phyloP scores from a whole-genome alignment of 2,797 vertebrate species.

The Pipistrellus nathusii region DNA sequence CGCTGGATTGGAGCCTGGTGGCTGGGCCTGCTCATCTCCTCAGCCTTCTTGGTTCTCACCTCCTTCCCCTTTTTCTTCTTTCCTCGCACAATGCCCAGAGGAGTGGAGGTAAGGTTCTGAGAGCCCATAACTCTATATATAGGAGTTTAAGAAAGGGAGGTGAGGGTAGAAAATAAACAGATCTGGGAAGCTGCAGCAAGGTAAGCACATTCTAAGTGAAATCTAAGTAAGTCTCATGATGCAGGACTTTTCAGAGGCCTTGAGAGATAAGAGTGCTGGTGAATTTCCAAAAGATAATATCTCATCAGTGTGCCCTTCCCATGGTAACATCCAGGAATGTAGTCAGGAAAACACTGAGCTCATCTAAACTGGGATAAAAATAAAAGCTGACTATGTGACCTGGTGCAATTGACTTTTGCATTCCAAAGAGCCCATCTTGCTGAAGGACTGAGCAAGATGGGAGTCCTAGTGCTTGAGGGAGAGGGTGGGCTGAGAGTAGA shows the following conservation, averaged over 20 bases:
- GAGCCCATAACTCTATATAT: not conserved
- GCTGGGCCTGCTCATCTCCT: slow-evolving; percentile 95
- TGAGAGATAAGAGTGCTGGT: not conserved
- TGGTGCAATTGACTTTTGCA: not conserved
- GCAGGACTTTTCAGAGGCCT: slow-evolving; percentile 4
- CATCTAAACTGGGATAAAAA: not conserved
- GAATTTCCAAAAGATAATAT: not conserved
- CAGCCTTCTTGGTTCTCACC: slow-evolving; percentile 90
- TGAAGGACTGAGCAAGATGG: not conserved
- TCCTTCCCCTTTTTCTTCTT: slow-evolving; percentile 99
- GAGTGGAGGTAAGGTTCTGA: slow-evolving; percentile 84
- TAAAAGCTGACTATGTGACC: not conserved
- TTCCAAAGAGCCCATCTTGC: not conserved
- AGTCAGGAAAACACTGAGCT: not conserved
- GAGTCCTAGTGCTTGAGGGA: not conserved
- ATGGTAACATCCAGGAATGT: not conserved
- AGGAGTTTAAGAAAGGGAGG: not conserved
- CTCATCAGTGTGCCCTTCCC: not conserved
- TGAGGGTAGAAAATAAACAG: not conserved
- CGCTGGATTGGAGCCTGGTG: slow-evolving; percentile 99
- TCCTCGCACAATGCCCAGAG: slow-evolving; percentile 89
- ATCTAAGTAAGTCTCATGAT: not conserved
- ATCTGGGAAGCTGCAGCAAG: not conserved
- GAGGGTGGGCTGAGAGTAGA: not conserved
- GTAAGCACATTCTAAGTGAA: not conserved